phyloP scores from a whole-genome alignment of 2,888 invertebrate species.

The Mechanitis messenoides region DNA sequence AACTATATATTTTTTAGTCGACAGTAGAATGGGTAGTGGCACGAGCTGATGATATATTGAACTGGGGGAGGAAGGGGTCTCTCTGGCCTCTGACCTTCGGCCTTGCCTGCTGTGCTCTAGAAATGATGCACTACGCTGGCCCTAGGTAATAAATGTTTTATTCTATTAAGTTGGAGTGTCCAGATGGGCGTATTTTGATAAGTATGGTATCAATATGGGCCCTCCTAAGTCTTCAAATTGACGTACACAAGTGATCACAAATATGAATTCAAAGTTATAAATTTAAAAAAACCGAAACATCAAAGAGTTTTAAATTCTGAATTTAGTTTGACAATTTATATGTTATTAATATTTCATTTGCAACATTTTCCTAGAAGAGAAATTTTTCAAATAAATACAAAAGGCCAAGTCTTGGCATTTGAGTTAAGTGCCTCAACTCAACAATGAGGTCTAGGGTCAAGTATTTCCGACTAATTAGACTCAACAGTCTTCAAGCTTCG shows the following conservation, averaged over 20 bases:
- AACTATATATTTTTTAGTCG: constrained; percentile 38
- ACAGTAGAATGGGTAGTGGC: constrained; percentile 91
- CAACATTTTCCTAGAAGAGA: not conserved
- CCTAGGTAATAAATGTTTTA: constrained; percentile 78
- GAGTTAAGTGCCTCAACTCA: constrained; percentile 15
- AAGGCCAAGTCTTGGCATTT: constrained; percentile 17
- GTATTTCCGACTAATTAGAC: constrained; percentile 21
- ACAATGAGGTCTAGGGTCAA: constrained; percentile 22
- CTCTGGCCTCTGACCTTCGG: constrained; percentile 99
- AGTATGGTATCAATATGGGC: too few species aligned
- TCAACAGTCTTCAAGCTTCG: constrained; percentile 12
- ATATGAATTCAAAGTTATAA: too few species aligned
- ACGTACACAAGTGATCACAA: too few species aligned
- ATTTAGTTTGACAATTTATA: not conserved
- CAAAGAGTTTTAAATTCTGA: too few species aligned
- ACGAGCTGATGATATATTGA: constrained; percentile 92
- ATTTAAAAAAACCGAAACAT: too few species aligned
- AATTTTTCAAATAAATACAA: constrained; percentile 6
- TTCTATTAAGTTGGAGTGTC: too few species aligned
- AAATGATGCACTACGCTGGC: constrained; percentile 99
- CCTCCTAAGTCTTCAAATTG: too few species aligned
- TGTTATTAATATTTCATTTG: not conserved
- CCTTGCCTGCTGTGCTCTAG: constrained; percentile 98
- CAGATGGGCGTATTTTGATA: too few species aligned
- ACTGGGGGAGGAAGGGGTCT: constrained; percentile 94